Conservation (phyloP, 2,797 vertebrate genomes). For the Streptopelia turtur region DNA sequence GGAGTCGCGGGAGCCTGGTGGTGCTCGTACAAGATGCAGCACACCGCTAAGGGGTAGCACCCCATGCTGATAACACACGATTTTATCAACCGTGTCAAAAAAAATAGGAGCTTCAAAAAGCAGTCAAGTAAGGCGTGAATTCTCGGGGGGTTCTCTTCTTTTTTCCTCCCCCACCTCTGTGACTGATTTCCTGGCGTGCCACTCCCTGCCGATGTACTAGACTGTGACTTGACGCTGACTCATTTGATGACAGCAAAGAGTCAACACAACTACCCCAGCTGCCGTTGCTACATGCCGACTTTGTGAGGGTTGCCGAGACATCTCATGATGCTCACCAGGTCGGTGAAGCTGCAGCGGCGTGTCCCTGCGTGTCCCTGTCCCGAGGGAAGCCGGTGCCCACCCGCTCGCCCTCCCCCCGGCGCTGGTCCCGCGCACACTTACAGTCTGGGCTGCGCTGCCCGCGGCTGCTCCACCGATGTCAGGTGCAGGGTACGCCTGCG, state of each 20-base stretch:
- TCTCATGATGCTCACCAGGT: not conserved
- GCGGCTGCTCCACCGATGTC: not conserved
- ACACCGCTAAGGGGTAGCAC: not conserved
- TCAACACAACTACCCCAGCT: not conserved
- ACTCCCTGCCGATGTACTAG: constrained; percentile 7
- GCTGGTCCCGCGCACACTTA: not conserved
- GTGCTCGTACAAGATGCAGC: fast-evolving
- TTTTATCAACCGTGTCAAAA: not conserved
- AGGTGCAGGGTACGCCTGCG: fast-evolving
- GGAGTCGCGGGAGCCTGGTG: not conserved
- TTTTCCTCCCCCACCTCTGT: not conserved
- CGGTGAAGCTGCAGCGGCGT: not conserved
- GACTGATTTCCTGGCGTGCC: constrained; percentile 3
- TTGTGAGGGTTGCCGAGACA: fast-evolving
- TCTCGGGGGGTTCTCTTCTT: not conserved
- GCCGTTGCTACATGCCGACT: not conserved
- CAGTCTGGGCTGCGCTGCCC: not conserved
- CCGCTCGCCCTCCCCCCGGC: fast-evolving
- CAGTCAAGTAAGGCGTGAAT: not conserved
- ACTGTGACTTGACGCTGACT: constrained; percentile 38
- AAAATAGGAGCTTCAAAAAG: not conserved
- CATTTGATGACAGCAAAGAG: not conserved
- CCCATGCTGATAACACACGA: fast-evolving
- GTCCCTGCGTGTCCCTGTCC: not conserved
- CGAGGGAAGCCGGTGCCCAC: not conserved